Base-by-base conservation (phyloP, 2,888 invertebrate genomes). In the Agriopis aurantiaria region DNA sequence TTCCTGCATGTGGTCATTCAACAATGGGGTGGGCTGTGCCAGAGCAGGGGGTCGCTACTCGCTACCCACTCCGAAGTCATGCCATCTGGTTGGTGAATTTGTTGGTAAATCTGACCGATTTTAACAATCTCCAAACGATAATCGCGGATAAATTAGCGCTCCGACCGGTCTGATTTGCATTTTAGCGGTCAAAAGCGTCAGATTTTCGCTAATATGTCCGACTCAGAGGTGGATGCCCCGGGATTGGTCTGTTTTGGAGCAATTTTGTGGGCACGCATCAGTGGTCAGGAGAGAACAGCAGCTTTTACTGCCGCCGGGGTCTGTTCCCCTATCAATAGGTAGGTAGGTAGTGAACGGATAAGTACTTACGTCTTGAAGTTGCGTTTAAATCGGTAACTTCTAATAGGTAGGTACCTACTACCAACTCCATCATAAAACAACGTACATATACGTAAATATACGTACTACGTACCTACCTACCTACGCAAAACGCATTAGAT, bases 91-190 rank as follows among this genome's bases (percentile, higher is more conserved):
- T 51, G 9, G 7, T 17, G 11, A 55, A n/a, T 5, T 41, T 17
- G 33, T 33, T 33, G 33, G 7, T 12, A 57, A 57, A 57, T 43
- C 58, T 65, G 58, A 52, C 61, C n/a, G 65, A 58, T 59, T 58
- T 55, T 65, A 12, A 33, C n/a, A 57, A 65, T 51, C 23, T 45
- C 51, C n/a, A 52, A 40, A 52, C 57, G 59, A 59, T 65, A 58
- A 58, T 46, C 45, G 49, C 33, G 52, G 52, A 41, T 58, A 58
- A 46, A 52, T 65, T 53, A 53, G 59, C 58, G 40, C 45, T 41
- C 53, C 43, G 46, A 63, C 68, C 63, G 68, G 68, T 76, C 68
- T 43, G 66, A 75, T 72, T 73, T 62, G 63, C 33, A 66, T 75
- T 69, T 67, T 65, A 71, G 10, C 57, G 60, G 58, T 57, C n/a